A percentile compares a stretch with the other conserved stretches of the same genome.
Conservation (phyloP, 2,888 invertebrate species). For the Mythimna ferrago region DNA sequence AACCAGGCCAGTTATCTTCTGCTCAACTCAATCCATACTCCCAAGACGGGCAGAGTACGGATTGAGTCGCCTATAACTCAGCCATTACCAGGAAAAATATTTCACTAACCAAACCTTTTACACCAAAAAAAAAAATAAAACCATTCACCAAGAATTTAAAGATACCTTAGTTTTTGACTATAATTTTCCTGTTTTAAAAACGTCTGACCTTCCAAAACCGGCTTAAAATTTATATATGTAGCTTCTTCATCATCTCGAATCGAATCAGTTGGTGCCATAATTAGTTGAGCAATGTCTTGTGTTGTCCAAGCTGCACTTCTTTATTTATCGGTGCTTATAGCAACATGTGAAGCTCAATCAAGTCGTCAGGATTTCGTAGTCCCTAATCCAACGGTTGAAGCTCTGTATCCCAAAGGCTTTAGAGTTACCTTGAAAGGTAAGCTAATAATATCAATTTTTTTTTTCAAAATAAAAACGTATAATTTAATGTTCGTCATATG, state of each 20-base stretch:
- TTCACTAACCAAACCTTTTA: too few species aligned
- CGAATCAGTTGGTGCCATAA: background rate
- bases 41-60: too few species aligned
- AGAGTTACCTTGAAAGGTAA: slow-evolving; percentile 91
- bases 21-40: too few species aligned
- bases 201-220: slow-evolving; percentile 13
- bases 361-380: background rate
- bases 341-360: slow-evolving; percentile 17
- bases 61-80: too few species aligned
- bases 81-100: too few species aligned
- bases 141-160: background rate
- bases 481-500: too few species aligned
- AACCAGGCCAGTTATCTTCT: too few species aligned
- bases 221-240: background rate
- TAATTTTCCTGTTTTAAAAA: slow-evolving; percentile 17
- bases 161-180: background rate
- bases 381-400: slow-evolving; percentile 25
- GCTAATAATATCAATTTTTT: background rate
- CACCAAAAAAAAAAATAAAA: background rate
- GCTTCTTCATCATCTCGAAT: background rate
- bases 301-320: slow-evolving; percentile 68
- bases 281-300: slow-evolving; percentile 13
- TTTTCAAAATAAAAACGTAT: too few species aligned
- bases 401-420: slow-evolving; percentile 64
- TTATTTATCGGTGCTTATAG: slow-evolving; percentile 52